Evolutionary conservation across 1,140 invertebrate species (phyloP), one percentile per base, ranked within the genome.

Genomic region (Cylas formicarius): DNA sequence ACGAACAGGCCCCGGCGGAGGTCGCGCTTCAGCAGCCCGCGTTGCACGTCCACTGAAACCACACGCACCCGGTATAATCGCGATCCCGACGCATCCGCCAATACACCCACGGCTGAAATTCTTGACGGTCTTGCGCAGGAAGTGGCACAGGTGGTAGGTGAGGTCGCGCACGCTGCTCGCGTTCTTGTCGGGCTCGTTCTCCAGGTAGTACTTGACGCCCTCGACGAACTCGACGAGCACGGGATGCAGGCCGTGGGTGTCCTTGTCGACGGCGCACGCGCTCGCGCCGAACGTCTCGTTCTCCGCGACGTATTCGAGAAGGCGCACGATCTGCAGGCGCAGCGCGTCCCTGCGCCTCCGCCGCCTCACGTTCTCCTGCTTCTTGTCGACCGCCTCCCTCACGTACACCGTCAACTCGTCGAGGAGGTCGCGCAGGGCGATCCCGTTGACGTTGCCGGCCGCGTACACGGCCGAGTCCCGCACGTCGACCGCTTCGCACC

Each of bases 161-260:
- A 97, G 88, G 55, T 89, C 80, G 62, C 83, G 70, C 50, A 90
- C 73, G 61, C 77, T 74, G 38, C 81, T 73, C 28, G 80, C 85
- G 60, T 90, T 88, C 66, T 91, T 91, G 53, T 91, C 89, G 8
- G 82, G 80, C 67, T 97, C 94, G 45, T 80, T 81, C 68, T 97
- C 92, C 6, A 97, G 67, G 66, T 90, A 95, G 20, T 86, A 73
- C 20, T 93, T 76, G 11, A 90, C 89, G 0, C 93, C 92, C 57
- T 97, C 94, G 53, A 98, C 84, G 56, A 97, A 97, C 60, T 98
- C 94, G 4, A 94, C 81, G 55, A 97, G 85, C 2, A 84, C 82
- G 7, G 85, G 79, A 67, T 89, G 88, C 17, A 98, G 66, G 1
- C 84, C 81, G 62, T 81, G 82, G 3, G 81, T 81, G 48, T 90